These are phyloP conservation scores for Ctenopoma multispine DNA, from an alignment of 2,797 vertebrate species.

Conservation along the genomic window DNA sequence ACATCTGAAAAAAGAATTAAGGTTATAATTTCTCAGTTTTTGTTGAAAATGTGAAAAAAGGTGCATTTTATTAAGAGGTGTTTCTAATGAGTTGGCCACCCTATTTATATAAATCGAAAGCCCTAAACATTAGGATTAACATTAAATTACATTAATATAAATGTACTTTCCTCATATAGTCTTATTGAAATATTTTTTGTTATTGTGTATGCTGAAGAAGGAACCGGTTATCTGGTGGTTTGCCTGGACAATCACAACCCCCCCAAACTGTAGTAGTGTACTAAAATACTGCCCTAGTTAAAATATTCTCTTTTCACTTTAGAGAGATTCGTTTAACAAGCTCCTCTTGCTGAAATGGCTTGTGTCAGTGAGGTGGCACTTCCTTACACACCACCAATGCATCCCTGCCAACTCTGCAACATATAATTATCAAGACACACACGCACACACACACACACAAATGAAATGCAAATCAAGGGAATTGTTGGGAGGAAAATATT, in stretches of 20 bases:
- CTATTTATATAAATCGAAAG: no score
- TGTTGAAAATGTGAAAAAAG: no score
- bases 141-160: no score
- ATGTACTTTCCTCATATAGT: no score
- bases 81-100: no score
- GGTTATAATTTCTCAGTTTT: no score
- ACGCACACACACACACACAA: slow-evolving; percentile 20
- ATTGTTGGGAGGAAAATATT: slow-evolving; percentile 51
- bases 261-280: slow-evolving; percentile 21
- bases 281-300: slow-evolving; percentile 42
- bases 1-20: no score
- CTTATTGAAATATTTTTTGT: not conserved
- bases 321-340: slow-evolving; percentile 64
- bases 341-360: slow-evolving; percentile 58
- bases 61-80: no score
- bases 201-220: not conserved
- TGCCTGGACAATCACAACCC: not conserved
- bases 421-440: slow-evolving; percentile 66
- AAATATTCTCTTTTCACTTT: slow-evolving; percentile 32
- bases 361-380: slow-evolving; percentile 58
- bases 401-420: slow-evolving; percentile 67
- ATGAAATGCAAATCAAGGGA: slow-evolving; percentile 53
- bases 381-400: slow-evolving; percentile 54
- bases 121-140: no score
- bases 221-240: not conserved